A percentile compares a stretch with the other conserved stretches of the same genome.
These are phyloP conservation scores for Buteo buteo DNA, from an alignment of 2,113 vertebrate species.

Conservation along the genomic window DNA sequence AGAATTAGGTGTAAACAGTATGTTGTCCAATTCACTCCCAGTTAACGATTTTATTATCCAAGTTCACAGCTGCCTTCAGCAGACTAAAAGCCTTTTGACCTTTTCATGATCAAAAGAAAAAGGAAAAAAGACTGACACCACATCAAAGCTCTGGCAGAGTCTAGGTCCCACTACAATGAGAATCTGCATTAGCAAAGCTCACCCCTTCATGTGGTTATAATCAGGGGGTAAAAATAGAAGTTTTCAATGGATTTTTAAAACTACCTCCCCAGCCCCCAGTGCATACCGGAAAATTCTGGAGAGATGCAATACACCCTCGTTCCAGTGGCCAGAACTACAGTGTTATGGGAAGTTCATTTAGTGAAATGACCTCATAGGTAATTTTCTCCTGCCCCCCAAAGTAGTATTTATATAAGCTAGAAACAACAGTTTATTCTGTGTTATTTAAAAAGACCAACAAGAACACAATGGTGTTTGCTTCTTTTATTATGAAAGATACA, in stretches of 20 bases:
- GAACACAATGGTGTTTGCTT: not conserved
- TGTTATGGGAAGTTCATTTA: not conserved
- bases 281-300: not conserved
- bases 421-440: not conserved
- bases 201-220: not conserved
- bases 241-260: not conserved
- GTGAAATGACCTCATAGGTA: not conserved
- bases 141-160: not conserved
- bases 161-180: not conserved
- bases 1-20: not conserved
- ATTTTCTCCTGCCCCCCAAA: not conserved
- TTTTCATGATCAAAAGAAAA: not conserved
- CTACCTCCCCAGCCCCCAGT: not conserved
- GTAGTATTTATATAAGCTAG: not conserved
- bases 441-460: not conserved
- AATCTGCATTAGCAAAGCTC: not conserved
- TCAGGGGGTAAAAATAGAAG: not conserved
- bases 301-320: not conserved
- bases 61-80: not conserved
- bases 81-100: not conserved
- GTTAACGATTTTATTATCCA: not conserved
- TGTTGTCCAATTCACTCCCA: rapidly evolving
- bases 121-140: not conserved
- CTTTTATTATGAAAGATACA: conserved; percentile 72
- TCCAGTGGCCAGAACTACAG: not conserved